These are phyloP conservation scores for Gymnobelideus leadbeateri DNA, from an alignment of 2,113 vertebrate species.

Conservation along the genomic window DNA sequence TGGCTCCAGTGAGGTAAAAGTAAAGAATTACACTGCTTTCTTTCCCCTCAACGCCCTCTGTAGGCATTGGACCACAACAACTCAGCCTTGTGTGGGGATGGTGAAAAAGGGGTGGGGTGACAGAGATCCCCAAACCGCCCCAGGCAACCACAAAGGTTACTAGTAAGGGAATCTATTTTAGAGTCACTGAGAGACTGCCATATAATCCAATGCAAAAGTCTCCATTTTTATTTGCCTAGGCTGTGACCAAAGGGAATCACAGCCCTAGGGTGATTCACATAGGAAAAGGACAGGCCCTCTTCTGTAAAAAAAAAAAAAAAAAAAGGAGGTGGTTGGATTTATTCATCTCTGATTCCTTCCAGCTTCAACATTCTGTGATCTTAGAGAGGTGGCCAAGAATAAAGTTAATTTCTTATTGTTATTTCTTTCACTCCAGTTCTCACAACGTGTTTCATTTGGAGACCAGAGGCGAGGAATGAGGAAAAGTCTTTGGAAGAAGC, in stretches of 20 bases:
- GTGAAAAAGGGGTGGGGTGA: neutral
- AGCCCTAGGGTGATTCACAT: neutral
- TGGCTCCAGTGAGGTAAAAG: constrained; percentile 66
- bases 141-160: neutral
- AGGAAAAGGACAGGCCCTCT: neutral
- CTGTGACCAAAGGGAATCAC: constrained; percentile 9
- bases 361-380: neutral
- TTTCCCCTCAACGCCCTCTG: constrained; percentile 57
- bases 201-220: neutral
- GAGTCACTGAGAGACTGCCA: constrained; percentile 18
- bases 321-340: neutral
- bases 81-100: neutral
- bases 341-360: neutral
- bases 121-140: neutral
- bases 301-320: neutral
- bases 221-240: neutral
- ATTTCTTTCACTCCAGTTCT: neutral
- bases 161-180: neutral
- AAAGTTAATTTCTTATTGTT: neutral
- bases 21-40: constrained; percentile 36
- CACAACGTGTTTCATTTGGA: neutral
- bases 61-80: constrained; percentile 30
- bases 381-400: neutral
- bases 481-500: neutral
- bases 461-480: neutral